These are phyloP conservation scores for Betta splendens DNA, from an alignment of 2,797 vertebrate species.

Conservation along the genomic window DNA sequence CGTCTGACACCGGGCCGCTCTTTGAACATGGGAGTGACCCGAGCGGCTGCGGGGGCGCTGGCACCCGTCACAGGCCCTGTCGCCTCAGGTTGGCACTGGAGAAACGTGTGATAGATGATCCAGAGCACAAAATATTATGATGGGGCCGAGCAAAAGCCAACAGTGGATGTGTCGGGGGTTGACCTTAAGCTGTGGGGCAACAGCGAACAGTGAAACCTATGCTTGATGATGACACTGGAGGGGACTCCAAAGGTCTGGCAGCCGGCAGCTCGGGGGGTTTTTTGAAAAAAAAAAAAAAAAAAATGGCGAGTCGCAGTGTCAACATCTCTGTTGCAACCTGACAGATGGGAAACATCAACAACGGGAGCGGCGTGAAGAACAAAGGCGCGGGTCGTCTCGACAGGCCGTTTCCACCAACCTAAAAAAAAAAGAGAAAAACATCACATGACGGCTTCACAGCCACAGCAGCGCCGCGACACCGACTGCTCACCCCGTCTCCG, in stretches of 20 bases:
- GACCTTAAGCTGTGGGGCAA: constrained; percentile 39
- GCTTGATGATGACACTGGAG: constrained; percentile 25
- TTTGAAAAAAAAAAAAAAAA: not conserved
- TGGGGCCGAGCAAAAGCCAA: constrained; percentile 52
- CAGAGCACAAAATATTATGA: constrained; percentile 70
- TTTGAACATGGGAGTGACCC: constrained; percentile 69
- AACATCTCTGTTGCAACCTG: constrained; percentile 27
- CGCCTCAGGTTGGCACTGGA: constrained; percentile 57
- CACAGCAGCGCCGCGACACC: constrained; percentile 59
- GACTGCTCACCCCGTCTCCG: constrained; percentile 64
- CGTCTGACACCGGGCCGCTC: constrained; percentile 64
- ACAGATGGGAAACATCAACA: constrained; percentile 46
- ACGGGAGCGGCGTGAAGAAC: constrained; percentile 25
- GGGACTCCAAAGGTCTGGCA: constrained; percentile 29
- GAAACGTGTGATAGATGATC: constrained; percentile 81
- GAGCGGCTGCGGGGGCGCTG: constrained; percentile 51
- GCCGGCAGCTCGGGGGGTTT: constrained; percentile 33
- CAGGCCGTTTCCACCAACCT: constrained; percentile 42
- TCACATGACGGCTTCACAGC: constrained; percentile 51
- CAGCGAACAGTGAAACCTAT: constrained; percentile 42
- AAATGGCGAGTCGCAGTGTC: constrained; percentile 22
- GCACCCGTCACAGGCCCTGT: constrained; percentile 61
- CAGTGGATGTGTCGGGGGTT: constrained; percentile 50
- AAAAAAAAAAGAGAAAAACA: constrained; percentile 30
- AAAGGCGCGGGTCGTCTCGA: constrained; percentile 49